Base-by-base conservation (phyloP, 30 jellyfish, hydroid and myxozoan species). In the Catostylus mosaicus region DNA sequence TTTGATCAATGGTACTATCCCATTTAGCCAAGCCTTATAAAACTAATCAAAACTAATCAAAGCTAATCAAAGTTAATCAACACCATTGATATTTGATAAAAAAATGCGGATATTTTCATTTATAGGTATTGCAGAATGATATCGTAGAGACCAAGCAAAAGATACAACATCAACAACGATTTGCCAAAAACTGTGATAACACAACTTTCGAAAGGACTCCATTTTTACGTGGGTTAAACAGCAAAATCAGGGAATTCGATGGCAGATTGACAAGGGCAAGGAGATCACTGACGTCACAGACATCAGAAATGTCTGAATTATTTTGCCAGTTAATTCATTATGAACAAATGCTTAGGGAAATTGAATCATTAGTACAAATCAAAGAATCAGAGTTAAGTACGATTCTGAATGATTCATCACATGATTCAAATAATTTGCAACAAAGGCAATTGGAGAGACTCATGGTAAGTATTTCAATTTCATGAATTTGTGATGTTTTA, bases 271-370 rank as follows among this genome's bases (percentile, higher is more conserved):
- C 67, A 54, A 38, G 20, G 19, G 74, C 40, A 0, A 24, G 80
- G 24, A 37, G 92, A 36, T 68, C 82, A 23, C 38, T 60, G 65
- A 51, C 85, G n/a, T 34, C 59, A 64, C 72, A 82, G 36, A 34
- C 71, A 24, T 72, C 85, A 3, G 79, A 60, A 54, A 56, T 82
- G 40, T 82, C 92, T 19, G 86, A 82, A 2, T 40, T 31, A 22
- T 82, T 82, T 37, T 82, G 92, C 64, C 96, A 75, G 75, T 27
- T 84, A 77, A 56, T 59, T 33, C 92, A 82, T 46, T 88, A 64
- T 73, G 97, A 94, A 68, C 90, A 82, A 48, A 90, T 69, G 37
- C 94, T 78, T 32, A 69, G 90, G 32, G 99, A 94, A 37, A 50
- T 84, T 18, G 96, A 77, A 47, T 20, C 90, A 23, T 87, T 96